These are phyloP conservation scores for Solenopsis invicta DNA, from an alignment of 1,140 invertebrate genomes.

Conservation along the genomic window DNA sequence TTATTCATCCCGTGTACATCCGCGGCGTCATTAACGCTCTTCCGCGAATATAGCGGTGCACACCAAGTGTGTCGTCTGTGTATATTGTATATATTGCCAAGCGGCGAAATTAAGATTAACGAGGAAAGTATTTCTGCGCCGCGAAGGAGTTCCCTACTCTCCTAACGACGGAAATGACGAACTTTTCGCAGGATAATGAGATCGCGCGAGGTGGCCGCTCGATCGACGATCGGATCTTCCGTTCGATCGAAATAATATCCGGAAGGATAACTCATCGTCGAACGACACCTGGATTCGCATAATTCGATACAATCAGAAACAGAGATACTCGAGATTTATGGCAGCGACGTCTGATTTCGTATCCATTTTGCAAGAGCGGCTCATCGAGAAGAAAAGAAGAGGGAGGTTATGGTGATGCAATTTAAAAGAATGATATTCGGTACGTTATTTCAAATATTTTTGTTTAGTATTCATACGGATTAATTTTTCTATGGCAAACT, in stretches of 20 bases:
- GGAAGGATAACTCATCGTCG: conserved; percentile 28
- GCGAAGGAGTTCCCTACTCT: conserved; percentile 13
- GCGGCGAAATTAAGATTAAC: conserved; percentile 75
- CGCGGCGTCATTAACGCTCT: conserved; percentile 79
- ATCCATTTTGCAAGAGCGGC: conserved; percentile 44
- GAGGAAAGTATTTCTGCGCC: conserved; percentile 74
- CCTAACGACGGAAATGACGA: conserved; percentile 62
- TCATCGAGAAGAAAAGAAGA: not conserved
- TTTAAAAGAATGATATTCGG: not conserved
- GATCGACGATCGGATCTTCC: conserved; percentile 28
- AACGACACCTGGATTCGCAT: conserved; percentile 23
- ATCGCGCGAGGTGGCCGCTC: conserved; percentile 43
- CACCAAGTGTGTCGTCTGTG: conserved; percentile 52
- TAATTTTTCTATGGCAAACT: too few species aligned
- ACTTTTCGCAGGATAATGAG: conserved; percentile 71
- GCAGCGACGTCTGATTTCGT: not conserved
- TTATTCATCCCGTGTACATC: conserved; percentile 78
- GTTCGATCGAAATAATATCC: conserved; percentile 37
- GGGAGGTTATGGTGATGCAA: not conserved
- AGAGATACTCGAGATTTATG: not conserved
- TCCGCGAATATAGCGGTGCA: conserved; percentile 52
- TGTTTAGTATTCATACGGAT: not conserved
- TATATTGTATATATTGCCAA: conserved; percentile 52
- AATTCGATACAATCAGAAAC: conserved; percentile 48
- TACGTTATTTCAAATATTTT: not conserved